phyloP scores from a whole-genome alignment of 2,113 vertebrate species.

The Centrocercus urophasianus region DNA sequence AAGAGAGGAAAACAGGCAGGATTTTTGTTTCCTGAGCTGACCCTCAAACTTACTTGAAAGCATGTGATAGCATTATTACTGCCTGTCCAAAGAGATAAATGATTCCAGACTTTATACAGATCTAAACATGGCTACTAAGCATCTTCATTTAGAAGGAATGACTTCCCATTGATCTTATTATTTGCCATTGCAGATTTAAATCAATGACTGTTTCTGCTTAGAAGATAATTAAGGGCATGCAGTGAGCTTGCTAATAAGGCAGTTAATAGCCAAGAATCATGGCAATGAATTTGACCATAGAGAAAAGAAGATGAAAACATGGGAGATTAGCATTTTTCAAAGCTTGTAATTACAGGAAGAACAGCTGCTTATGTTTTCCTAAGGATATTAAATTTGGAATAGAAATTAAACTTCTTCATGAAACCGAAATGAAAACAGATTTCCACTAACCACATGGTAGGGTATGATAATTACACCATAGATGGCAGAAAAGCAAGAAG shows the following conservation, averaged over 20 bases:
- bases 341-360: background rate
- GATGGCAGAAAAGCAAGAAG: background rate
- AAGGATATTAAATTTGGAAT: background rate
- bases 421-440: background rate
- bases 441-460: background rate
- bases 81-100: background rate
- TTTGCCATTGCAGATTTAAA: background rate
- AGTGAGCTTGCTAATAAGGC: background rate
- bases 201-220: background rate
- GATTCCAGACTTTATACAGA: background rate
- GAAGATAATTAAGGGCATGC: background rate
- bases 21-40: background rate
- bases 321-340: background rate
- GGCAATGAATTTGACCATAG: background rate
- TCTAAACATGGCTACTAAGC: background rate
- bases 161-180: background rate
- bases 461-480: background rate
- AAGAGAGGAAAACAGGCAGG: background rate
- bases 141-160: background rate
- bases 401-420: background rate
- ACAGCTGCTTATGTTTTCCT: background rate
- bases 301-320: background rate
- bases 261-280: background rate
- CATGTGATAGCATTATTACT: background rate
- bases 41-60: background rate